These are phyloP conservation scores for Uropsilus gracilis DNA, from an alignment of 2,113 vertebrate species.

Conservation along the genomic window DNA sequence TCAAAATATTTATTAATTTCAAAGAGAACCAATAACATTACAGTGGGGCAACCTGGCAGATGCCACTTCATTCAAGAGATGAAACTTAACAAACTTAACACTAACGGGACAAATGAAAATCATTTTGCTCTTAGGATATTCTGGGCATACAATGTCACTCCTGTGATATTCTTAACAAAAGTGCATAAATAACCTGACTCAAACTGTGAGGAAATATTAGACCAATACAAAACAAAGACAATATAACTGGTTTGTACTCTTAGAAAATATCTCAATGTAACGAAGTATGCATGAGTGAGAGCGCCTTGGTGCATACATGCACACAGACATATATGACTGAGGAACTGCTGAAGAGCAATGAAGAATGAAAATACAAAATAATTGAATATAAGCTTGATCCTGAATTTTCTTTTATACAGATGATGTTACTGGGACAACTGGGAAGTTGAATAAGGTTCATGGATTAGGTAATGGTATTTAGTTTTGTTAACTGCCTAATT, in stretches of 20 bases:
- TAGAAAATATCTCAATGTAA: not conserved
- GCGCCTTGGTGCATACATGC: too few relatives aligned
- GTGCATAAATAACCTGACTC: constrained; percentile 5
- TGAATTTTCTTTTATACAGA: not conserved
- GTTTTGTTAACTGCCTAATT: constrained; percentile 8
- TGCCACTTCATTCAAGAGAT: not conserved
- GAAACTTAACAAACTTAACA: not conserved
- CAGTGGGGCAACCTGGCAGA: not conserved
- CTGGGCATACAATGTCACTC: not conserved
- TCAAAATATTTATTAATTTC: not conserved
- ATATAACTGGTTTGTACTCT: not conserved
- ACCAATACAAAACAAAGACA: constrained; percentile 2
- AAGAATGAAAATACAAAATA: not conserved
- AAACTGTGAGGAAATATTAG: not conserved
- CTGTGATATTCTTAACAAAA: not conserved
- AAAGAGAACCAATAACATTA: not conserved
- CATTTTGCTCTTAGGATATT: not conserved
- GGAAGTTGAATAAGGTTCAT: not conserved
- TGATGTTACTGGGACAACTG: not conserved
- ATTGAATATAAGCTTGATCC: not conserved
- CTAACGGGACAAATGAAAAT: not conserved
- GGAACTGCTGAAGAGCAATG: not conserved
- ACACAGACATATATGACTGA: not conserved
- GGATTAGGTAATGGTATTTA: not conserved
- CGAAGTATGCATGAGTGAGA: not conserved